Percentiles rank a stretch among this genome's conserved stretches.
Evolutionary conservation across 2,888 invertebrate genomes (phyloP).

Genomic region (Mesorhabditis belari): DNA sequence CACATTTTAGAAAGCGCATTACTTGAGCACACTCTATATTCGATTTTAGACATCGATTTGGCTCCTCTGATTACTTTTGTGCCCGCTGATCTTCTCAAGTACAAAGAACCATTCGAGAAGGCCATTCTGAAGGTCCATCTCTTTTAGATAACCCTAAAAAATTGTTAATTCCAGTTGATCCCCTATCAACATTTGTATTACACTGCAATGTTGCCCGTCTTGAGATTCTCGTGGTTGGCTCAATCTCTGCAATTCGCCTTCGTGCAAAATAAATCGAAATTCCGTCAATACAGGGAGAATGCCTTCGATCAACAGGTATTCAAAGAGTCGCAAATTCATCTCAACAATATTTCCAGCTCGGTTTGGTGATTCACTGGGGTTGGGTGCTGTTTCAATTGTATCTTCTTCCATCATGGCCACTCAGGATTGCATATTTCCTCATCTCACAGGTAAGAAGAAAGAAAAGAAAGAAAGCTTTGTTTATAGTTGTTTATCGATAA

Average conservation of each 20-base stretch:
- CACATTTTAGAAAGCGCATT: too few relatives aligned
- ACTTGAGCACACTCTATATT: slow-evolving; percentile 9
- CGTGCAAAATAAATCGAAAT: slow-evolving; percentile 25
- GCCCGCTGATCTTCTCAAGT: slow-evolving; percentile 43
- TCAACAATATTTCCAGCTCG: slow-evolving; percentile 13
- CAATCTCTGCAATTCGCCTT: slow-evolving; percentile 46
- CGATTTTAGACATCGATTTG: slow-evolving; percentile 47
- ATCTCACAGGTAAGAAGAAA: slow-evolving; percentile 32
- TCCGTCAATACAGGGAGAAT: slow-evolving; percentile 24
- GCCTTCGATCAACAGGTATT: slow-evolving; percentile 29
- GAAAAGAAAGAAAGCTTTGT: slow-evolving; percentile 34
- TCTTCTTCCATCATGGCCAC: slow-evolving; percentile 32
- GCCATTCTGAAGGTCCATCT: slow-evolving; percentile 19
- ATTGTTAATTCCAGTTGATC: slow-evolving; percentile 49
- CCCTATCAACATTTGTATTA: slow-evolving; percentile 51
- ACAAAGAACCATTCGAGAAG: slow-evolving; percentile 42
- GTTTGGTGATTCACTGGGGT: slow-evolving; percentile 40
- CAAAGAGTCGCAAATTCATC: neutral
- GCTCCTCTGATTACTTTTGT: slow-evolving; percentile 49
- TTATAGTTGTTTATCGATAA: neutral
- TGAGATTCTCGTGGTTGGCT: slow-evolving; percentile 45
- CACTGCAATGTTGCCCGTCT: slow-evolving; percentile 42
- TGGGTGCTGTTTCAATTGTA: slow-evolving; percentile 46
- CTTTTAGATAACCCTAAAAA: slow-evolving; percentile 48
- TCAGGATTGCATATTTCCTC: slow-evolving; percentile 38